A percentile compares a stretch with the other conserved stretches of the same genome.
Evolutionary conservation across 2,113 vertebrate genomes (phyloP).

Genomic region (Pica pica): DNA sequence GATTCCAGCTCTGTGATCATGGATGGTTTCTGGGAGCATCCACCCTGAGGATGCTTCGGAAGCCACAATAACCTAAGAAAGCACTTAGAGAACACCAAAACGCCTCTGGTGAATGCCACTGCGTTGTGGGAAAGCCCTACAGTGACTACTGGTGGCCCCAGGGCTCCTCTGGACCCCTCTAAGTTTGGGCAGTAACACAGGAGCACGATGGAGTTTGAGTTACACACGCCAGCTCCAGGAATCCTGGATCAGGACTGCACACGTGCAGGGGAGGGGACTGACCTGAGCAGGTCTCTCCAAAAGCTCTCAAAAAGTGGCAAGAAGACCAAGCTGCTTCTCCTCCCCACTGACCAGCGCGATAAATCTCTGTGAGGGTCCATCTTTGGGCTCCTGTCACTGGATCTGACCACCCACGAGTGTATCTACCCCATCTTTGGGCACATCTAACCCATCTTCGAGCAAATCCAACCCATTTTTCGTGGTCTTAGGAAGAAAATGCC

Average conservation of each 20-base stretch:
- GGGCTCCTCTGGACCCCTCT: neutral
- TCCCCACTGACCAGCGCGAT: fast-evolving
- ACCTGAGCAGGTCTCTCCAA: neutral
- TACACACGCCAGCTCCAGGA: neutral
- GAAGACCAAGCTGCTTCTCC: neutral
- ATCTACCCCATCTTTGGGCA: neutral
- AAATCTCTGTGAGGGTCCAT: neutral
- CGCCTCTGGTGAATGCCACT: neutral
- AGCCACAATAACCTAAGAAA: neutral
- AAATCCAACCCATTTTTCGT: no score
- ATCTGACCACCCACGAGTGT: neutral
- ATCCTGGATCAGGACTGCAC: neutral
- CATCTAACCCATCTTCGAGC: neutral
- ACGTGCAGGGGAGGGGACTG: neutral
- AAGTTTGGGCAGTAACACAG: neutral
- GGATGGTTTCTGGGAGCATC: neutral
- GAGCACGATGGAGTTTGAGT: neutral
- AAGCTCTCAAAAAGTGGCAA: neutral
- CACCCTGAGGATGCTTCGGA: neutral
- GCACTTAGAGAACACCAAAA: neutral
- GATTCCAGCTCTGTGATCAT: neutral
- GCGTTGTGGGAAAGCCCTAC: neutral
- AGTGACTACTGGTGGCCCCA: neutral
- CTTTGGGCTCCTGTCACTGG: neutral
- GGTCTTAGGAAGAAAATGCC: neutral